A percentile compares a stretch with the other conserved stretches of the same genome.
Evolutionary conservation across 2,888 invertebrate species (phyloP).

Genomic region (Nymphalis urticae): DNA sequence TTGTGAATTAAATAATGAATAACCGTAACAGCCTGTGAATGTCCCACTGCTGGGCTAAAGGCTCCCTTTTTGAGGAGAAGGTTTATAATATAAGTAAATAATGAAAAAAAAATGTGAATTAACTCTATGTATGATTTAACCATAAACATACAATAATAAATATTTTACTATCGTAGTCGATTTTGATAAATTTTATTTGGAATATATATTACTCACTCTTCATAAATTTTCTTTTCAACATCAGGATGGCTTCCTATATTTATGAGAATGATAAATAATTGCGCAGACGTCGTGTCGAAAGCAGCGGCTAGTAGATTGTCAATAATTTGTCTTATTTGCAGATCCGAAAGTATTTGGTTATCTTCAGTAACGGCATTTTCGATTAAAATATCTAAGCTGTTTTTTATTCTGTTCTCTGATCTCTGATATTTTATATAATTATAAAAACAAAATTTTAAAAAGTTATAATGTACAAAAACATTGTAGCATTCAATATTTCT

Average conservation of each 20-base stretch:
- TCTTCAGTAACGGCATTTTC: background rate
- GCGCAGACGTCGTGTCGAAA: conserved; percentile 73
- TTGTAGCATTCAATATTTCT: too few relatives aligned
- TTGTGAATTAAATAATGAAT: too few relatives aligned
- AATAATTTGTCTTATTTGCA: conserved; percentile 42
- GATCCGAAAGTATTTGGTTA: background rate
- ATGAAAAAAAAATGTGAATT: background rate
- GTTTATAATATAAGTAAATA: too few relatives aligned
- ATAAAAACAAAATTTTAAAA: too few relatives aligned
- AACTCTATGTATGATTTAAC: too few relatives aligned
- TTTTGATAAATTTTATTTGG: background rate
- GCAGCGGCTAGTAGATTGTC: conserved; percentile 82
- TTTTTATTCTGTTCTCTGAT: conserved; percentile 17
- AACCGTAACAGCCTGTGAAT: too few relatives aligned
- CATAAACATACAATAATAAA: too few relatives aligned
- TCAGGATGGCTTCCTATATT: conserved; percentile 67
- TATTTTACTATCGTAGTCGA: too few relatives aligned
- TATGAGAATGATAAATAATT: conserved; percentile 65
- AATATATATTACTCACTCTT: conserved; percentile 56
- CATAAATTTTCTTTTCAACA: conserved; percentile 58
- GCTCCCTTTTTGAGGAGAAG: too few relatives aligned
- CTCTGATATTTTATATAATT: too few relatives aligned
- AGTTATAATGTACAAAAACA: too few relatives aligned
- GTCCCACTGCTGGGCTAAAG: too few relatives aligned
- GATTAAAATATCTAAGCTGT: conserved; percentile 11